Conservation (phyloP, 2,113 vertebrate genomes). For the Caretta caretta region DNA sequence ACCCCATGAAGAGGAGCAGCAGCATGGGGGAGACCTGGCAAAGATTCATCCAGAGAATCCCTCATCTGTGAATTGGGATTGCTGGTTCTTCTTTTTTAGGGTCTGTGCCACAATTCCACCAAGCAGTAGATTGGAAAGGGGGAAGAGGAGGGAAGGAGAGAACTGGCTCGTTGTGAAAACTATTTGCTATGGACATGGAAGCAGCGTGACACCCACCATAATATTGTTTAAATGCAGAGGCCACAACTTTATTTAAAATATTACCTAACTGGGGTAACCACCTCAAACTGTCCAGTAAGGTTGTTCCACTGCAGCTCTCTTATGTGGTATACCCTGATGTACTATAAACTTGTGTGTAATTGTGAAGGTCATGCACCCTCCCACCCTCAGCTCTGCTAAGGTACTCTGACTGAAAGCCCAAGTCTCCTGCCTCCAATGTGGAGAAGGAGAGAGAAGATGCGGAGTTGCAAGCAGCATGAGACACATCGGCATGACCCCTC, state of each 20-base stretch:
- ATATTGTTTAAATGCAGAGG: background rate
- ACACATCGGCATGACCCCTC: background rate
- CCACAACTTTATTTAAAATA: background rate
- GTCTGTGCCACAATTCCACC: background rate
- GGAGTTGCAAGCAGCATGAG: background rate
- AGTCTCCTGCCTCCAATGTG: background rate
- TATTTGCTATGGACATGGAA: background rate
- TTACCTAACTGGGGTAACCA: fast-evolving
- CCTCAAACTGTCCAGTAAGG: fast-evolving
- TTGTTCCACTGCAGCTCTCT: background rate
- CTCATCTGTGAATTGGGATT: background rate
- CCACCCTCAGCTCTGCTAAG: background rate
- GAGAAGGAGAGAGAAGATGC: background rate
- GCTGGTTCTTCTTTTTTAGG: background rate
- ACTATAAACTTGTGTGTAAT: background rate
- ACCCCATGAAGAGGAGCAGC: background rate
- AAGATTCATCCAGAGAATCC: background rate
- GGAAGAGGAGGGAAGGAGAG: background rate
- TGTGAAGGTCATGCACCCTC: background rate
- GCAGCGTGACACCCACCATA: fast-evolving
- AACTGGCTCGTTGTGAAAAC: background rate
- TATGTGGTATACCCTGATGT: background rate
- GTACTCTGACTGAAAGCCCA: background rate
- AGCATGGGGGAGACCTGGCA: background rate
- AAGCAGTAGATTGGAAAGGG: background rate